Percentiles rank a stretch among this genome's conserved stretches.
phyloP scores from a whole-genome alignment of 2,888 invertebrate species.

The Acrobasis suavella region DNA sequence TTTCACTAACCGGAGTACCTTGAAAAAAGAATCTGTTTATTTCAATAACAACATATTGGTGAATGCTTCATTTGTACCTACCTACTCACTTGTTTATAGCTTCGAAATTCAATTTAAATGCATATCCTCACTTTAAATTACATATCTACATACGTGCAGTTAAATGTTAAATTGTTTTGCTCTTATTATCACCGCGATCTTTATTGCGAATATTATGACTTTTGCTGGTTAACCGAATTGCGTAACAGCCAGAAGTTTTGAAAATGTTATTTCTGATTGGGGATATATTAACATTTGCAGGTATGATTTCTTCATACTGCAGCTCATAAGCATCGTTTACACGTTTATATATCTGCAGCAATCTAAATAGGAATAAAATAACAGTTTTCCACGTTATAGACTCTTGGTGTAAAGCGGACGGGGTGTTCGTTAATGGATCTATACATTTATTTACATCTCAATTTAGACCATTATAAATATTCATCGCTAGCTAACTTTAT shows the following conservation, averaged over 20 bases:
- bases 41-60: slow-evolving; percentile 4
- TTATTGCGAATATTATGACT: slow-evolving; percentile 10
- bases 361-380: slow-evolving; percentile 38
- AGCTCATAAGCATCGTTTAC: slow-evolving; percentile 7
- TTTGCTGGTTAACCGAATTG: background rate
- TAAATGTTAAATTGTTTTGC: slow-evolving; percentile 1
- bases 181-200: slow-evolving; percentile 6
- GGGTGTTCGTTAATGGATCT: slow-evolving; percentile 57
- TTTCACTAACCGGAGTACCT: slow-evolving; percentile 12
- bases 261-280: slow-evolving; percentile 5
- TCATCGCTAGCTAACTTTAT: slow-evolving; percentile 57
- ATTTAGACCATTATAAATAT: slow-evolving; percentile 64
- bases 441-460: slow-evolving; percentile 69
- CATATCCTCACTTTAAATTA: slow-evolving; percentile 1
- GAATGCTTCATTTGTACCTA: background rate
- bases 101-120: background rate
- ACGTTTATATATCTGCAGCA: slow-evolving; percentile 23
- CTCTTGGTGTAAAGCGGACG: slow-evolving; percentile 30
- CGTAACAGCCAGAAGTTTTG: slow-evolving; percentile 1
- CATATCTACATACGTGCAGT: background rate
- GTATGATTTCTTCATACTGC: slow-evolving; percentile 6
- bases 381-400: slow-evolving; percentile 33
- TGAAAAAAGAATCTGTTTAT: slow-evolving; percentile 5
- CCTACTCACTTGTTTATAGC: background rate
- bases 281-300: slow-evolving; percentile 3